Evolutionary conservation across 2,113 vertebrate species (phyloP), one percentile per base, ranked within the genome.

Genomic region (Coptodon rendalli): DNA sequence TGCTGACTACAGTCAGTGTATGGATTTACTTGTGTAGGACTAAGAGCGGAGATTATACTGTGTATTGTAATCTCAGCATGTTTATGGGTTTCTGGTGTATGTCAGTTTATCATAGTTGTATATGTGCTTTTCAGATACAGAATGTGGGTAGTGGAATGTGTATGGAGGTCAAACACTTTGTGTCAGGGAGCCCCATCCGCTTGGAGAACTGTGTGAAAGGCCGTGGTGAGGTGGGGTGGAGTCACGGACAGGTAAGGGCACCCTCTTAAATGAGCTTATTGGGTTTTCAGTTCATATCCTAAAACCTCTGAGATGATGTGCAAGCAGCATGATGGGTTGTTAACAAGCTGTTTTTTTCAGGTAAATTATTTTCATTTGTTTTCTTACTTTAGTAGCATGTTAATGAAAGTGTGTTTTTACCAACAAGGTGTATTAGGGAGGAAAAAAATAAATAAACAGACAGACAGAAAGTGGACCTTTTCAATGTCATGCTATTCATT

Each of bases 121-220:
- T 38, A 9, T 85, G 59, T 86, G 56, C 80, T 63, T 84, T 52
- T 45, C 45, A 99, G 98, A 96, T 99, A 48, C 97, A 96, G 45
- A 99, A 96, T 3, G 91, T 96, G 56, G 98, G 96, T 89, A 97
- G 96, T 2, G 96, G 96, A 2, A 91, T 99, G 80, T 99, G 98
- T 79, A 93, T 96, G 84, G 98, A 98, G 90, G 97, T 96, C 1
- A 99, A 98, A 84, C 97, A 98, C 0, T 97, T 97, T 76, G 91
- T 96, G 19, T 95, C 97, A 17, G 98, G 98, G 22, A 97, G 98
- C 31, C 96, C 95, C 0, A 94, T 99, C 66, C 96, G 97, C 12
- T 90, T 98, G 90, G 98, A 99, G 89, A 96, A 73, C 78, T 99
- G 98, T 0, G 93, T 97, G 84, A 97, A 97, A 89, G 97, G 96